Evolutionary conservation across 1,140 invertebrate genomes (phyloP), one percentile per base, ranked within the genome.

Genomic region (Drosophila bifasciata): DNA sequence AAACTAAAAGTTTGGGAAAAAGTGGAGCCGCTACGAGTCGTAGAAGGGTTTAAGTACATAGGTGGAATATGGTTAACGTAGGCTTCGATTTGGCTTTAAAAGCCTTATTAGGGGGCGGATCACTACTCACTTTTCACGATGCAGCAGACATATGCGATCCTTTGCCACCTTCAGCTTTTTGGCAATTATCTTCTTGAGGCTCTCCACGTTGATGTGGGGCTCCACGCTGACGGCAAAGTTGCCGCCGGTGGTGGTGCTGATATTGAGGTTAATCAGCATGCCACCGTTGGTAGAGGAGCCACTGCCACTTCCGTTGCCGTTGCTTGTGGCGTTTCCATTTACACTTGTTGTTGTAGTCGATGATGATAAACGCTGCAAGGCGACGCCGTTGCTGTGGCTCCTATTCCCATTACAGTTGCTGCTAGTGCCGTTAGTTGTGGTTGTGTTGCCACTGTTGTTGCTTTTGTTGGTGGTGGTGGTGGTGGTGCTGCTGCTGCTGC

Each of bases 91-190:
- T 32, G 28, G 9, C 8, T 32, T 32, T 25, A 6, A 25, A 32
- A 32, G 3, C 3, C 23, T 25, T 25, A 13, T 36, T 36, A 36
- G 11, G 13, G 13, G 4, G 32, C 11, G 41, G 16, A 23, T 2
- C 1, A 6, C 9, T 86, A 93, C 94, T 94, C 92, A 98, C 97
- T 96, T 97, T 92, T 98, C 97, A 77, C 96, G 95, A 92, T 97
- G 96, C 59, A 98, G 93, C 81, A 98, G 93, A 92, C 96, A 97
- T 92, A 98, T 97, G 89, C 96, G 95, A 93, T 98, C 97, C 92
- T 97, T 97, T 71, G 96, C 95, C 89, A 98, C 96, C 94, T 97
- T 97, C 62, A 98, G 93, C 91, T 95, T 95, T 92, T 97, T 97
- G n/a, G 97, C 97, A 79, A 98, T 96, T 48, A 96, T 93, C 92